Evolutionary conservation across 2,113 vertebrate species (phyloP).

Genomic region (Odontophorus gujanensis): DNA sequence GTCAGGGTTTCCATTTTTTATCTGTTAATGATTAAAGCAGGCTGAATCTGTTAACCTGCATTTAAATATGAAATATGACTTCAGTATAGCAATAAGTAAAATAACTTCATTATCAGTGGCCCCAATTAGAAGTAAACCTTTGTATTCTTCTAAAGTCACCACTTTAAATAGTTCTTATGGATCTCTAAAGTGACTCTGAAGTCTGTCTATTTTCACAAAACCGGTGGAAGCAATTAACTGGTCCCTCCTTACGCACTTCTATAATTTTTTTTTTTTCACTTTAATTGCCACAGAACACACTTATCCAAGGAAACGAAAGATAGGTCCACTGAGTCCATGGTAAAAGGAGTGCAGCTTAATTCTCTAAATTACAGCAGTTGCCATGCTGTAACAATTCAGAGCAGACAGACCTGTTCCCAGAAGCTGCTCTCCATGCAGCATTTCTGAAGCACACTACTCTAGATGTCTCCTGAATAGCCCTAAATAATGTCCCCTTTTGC

Average conservation of each 20-base stretch:
- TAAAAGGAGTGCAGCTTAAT: neutral
- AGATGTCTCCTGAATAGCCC: neutral
- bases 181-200: conserved; percentile 7
- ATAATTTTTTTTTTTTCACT: neutral
- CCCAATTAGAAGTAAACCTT: conserved; percentile 50
- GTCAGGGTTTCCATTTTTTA: neutral
- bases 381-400: neutral
- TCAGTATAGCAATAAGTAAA: conserved; percentile 36
- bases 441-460: neutral
- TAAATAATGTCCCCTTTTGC: neutral
- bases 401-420: neutral
- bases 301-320: neutral
- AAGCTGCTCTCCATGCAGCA: neutral
- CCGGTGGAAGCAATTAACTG: conserved; percentile 55
- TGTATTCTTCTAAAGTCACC: neutral
- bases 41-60: conserved; percentile 40
- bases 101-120: conserved; percentile 6
- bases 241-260: conserved; percentile 43
- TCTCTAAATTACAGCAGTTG: neutral
- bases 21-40: neutral
- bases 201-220: conserved; percentile 30
- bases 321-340: neutral
- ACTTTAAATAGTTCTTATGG: neutral
- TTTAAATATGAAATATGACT: conserved; percentile 57
- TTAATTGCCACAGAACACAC: neutral